These are phyloP conservation scores for Caenorhabditis sp. DNA, from an alignment of 2,888 invertebrate species.

Conservation along the genomic window DNA sequence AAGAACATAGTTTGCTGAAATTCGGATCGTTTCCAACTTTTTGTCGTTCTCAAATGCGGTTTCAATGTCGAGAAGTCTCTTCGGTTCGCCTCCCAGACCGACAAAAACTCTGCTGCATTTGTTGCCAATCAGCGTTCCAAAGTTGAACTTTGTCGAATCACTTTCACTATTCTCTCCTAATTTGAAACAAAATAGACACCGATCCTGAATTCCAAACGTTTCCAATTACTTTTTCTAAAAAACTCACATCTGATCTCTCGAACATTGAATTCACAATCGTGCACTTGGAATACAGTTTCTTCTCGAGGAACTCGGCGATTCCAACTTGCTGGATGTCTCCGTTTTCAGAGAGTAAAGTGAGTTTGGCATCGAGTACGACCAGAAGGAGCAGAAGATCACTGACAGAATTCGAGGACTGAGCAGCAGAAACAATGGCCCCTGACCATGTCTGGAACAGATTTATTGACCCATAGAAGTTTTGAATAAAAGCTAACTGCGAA, in stretches of 20 bases:
- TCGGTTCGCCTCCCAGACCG: constrained; percentile 57
- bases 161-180: constrained; percentile 93
- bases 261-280: constrained; percentile 32
- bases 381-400: constrained; percentile 84
- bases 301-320: background rate
- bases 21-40: background rate
- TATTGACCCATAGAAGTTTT: constrained; percentile 7
- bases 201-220: constrained; percentile 21
- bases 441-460: constrained; percentile 61
- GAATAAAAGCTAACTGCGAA: constrained; percentile 57
- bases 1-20: background rate
- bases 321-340: constrained; percentile 2
- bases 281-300: background rate
- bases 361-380: constrained; percentile 25
- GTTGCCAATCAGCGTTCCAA: constrained; percentile 84
- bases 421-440: constrained; percentile 84
- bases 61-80: constrained; percentile 14
- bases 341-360: constrained; percentile 9
- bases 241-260: constrained; percentile 14
- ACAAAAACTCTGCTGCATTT: constrained; percentile 41
- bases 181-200: constrained; percentile 85
- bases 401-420: constrained; percentile 35
- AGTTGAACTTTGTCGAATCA: constrained; percentile 94
- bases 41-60: constrained; percentile 1
- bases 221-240: background rate